Evolutionary conservation across 2,113 vertebrate species (phyloP), one percentile per base, ranked within the genome.

Genomic region (Crotalus tigris): DNA sequence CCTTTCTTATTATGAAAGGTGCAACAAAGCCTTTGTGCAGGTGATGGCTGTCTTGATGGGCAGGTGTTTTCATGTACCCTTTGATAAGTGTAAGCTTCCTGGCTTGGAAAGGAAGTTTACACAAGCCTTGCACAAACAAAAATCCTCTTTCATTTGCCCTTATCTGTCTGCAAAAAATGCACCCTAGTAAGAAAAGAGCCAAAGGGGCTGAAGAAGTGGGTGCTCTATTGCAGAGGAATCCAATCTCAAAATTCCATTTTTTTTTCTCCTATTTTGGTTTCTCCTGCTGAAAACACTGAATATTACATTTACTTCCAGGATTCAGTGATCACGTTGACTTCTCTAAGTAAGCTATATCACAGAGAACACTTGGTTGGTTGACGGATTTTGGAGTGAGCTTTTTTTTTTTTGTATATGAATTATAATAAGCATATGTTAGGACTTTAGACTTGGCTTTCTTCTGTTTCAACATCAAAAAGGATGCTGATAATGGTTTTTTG

Each of bases 341-440:
- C 85, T 94, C 91, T 95, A 95, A 95, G 95, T 97, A 96, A 97
- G 97, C 94, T 39, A 39, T 81, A 39, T 81, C 69, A 81, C n/a
- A 81, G 33, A 33, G 29, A 33, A 33, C 17, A 5, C 29, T 0
- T 2, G 13, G 64, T 75, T 33, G 64, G n/a, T 33, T 13, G 64
- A 39, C 17, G 13, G 69, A 75, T 17, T 75, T 75, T 75, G n/a
- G 5, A 81, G n/a, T 81, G 15, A 19, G 13, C 2, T 39, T 75
- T 33, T 33, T 39, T 33, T 39, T 54, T 13, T n/a, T 69, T 5
- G 4, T 64, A 39, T 39, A 39, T 33, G 64, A 75, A 33, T 33
- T 75, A 33, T 33, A 75, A 75, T 75, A 75, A 75, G 15, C 2
- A 17, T 75, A 19, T 33, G n/a, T 75, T 75, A 75, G n/a, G 69